Evolutionary conservation across 2,888 invertebrate species (phyloP), one percentile per base, ranked within the genome.

Genomic region (Meteorus colon): DNA sequence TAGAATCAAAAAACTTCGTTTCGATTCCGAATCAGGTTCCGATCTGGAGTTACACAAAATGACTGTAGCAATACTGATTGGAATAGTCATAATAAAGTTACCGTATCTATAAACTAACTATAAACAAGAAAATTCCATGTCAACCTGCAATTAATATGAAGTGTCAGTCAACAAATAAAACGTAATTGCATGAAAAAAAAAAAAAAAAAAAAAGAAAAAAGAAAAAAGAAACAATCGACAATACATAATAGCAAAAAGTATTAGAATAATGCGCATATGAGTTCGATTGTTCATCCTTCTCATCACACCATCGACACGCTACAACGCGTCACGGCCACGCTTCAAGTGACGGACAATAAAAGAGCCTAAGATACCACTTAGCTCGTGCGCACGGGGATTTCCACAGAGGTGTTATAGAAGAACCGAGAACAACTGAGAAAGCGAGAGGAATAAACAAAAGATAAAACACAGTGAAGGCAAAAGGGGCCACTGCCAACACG

Each of bases 341-440:
- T 74, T 41, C 68, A 29, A 29, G 48, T 73, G 73, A 67, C 34
- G 60, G 68, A 68, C 68, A 74, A 74, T 74, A 60, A 67, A 48
- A 48, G 48, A 48, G n/a, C 16, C 45, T n/a, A 19, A 41, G 34
- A n/a, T 41, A 41, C 45, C 45, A 62, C 74, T 74, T 68, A 19
- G 60, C 41, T 24, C 3, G 67, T 27, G 63, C 31, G 63, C 63
- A 12, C 41, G 12, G 12, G 62, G 62, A 4, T 34, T 31, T 60
- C 27, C 27, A 60, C 4, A 24, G 12, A 60, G 62, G 48, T 51
- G 48, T 72, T 63, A 27, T n/a, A 24, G 3, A 55, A 66, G 14
- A 24, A 24, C 24, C 59, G 19, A 34, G 51, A 45, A 55, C 6
- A 48, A 31, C 27, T 48, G 62, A 31, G 19, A 34, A 34, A 31